phyloP scores from a whole-genome alignment of 2,797 vertebrate species.

The Graptemys geographica region DNA sequence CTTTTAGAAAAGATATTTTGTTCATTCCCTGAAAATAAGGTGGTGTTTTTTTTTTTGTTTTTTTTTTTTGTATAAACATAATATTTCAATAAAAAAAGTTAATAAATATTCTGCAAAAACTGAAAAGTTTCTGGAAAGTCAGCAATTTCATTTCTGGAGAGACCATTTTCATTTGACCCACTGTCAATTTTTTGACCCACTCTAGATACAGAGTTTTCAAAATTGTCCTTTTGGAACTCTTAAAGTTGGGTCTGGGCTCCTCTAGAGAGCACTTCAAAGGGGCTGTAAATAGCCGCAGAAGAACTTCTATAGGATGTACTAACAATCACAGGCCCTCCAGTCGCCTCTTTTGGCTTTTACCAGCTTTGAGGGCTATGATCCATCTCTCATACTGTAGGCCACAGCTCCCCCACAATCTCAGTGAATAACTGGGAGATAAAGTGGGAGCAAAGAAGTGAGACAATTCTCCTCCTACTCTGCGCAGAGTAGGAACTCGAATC shows the following conservation, averaged over 20 bases:
- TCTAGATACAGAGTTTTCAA: neutral
- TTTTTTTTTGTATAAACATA: neutral
- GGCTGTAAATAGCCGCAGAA: neutral
- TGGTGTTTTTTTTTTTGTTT: neutral
- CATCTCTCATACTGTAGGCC: neutral
- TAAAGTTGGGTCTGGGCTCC: neutral
- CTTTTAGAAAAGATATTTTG: neutral
- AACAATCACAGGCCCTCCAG: neutral
- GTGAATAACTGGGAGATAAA: no score
- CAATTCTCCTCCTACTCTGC: neutral
- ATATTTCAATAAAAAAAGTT: neutral
- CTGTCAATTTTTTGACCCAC: rapidly evolving
- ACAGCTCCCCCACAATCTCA: no score
- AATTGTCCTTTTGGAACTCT: neutral
- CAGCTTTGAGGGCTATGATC: neutral
- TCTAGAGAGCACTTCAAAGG: neutral
- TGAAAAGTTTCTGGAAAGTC: neutral
- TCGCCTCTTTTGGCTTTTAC: neutral
- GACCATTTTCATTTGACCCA: neutral
- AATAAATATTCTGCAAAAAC: neutral
- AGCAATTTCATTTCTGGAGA: neutral
- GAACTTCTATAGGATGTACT: neutral
- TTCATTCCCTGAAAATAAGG: neutral
- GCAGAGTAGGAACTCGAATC: no score
- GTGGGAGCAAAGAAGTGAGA: neutral